phyloP scores from a whole-genome alignment of 2,797 vertebrate genomes.

The Leuciscus waleckii region DNA sequence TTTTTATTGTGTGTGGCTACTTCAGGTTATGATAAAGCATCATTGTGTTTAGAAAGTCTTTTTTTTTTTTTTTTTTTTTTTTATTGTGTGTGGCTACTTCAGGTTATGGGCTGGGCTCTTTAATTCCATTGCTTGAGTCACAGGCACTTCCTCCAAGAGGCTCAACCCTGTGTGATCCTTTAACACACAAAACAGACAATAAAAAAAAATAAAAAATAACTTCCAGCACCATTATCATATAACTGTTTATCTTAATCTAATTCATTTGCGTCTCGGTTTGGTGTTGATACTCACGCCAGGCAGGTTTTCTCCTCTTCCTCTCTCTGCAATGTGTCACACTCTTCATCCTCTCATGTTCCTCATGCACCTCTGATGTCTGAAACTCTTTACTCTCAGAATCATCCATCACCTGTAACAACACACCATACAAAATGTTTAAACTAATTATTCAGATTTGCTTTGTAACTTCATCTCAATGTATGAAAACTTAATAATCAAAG shows the following conservation, averaged over 20 bases:
- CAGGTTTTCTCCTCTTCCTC: constrained; percentile 75
- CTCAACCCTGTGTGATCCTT: constrained; percentile 76
- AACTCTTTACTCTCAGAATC: constrained; percentile 69
- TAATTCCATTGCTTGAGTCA: constrained; percentile 68
- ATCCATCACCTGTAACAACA: constrained; percentile 81
- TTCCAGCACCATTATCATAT: not conserved
- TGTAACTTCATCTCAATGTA: not conserved
- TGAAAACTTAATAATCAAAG: not conserved
- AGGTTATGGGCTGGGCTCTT: constrained; percentile 66
- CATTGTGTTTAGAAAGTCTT: not conserved
- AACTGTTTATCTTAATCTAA: not conserved
- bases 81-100: not conserved
- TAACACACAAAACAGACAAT: constrained; percentile 62
- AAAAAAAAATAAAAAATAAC: not conserved
- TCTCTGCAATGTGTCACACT: constrained; percentile 65
- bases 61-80: not conserved
- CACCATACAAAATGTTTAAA: constrained; percentile 52
- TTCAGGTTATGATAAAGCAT: constrained; percentile 52
- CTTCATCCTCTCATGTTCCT: constrained; percentile 58
- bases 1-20: not conserved
- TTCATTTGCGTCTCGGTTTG: not conserved
- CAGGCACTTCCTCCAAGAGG: constrained; percentile 74
- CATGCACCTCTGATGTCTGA: constrained; percentile 66
- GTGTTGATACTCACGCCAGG: constrained; percentile 73
- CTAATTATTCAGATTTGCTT: not conserved